Conservation (phyloP, 2,797 vertebrate genomes). For the Staurois parvus region DNA sequence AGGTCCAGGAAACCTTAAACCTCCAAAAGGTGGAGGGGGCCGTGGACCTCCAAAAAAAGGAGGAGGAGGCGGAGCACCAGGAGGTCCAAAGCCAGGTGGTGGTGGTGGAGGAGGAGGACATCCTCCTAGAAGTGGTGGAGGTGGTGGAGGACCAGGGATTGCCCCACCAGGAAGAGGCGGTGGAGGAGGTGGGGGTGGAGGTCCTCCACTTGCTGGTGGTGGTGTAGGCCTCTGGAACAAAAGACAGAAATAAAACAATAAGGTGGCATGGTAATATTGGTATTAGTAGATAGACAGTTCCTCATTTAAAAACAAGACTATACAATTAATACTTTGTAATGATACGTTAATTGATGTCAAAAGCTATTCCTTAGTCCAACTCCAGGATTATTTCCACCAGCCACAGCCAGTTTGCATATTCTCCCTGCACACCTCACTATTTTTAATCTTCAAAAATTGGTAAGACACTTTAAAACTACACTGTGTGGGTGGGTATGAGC, state of each 20-base stretch:
- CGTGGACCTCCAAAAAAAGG: slow-evolving; percentile 69
- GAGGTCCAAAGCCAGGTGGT: slow-evolving; percentile 74
- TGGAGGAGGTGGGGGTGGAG: slow-evolving; percentile 76
- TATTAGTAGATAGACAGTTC: too few relatives aligned
- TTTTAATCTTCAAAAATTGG: too few relatives aligned
- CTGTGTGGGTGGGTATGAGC: too few relatives aligned
- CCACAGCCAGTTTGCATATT: too few relatives aligned
- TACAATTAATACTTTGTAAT: too few relatives aligned
- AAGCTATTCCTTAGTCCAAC: too few relatives aligned
- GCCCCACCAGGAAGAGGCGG: slow-evolving; percentile 68
- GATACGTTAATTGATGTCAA: too few relatives aligned
- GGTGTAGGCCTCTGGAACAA: slow-evolving; percentile 68
- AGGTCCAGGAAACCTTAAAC: slow-evolving; percentile 66
- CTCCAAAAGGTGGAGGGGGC: slow-evolving; percentile 68
- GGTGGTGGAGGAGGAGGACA: slow-evolving; percentile 82
- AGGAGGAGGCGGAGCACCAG: slow-evolving; percentile 77
- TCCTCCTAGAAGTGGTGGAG: slow-evolving; percentile 76
- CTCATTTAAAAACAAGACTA: too few relatives aligned
- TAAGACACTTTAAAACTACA: too few relatives aligned
- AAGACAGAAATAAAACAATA: slow-evolving; percentile 13
- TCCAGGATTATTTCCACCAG: too few relatives aligned
- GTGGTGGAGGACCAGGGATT: slow-evolving; percentile 75
- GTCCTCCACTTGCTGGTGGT: slow-evolving; percentile 64
- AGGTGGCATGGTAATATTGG: neutral
- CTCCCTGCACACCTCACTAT: too few relatives aligned